Base-by-base conservation (phyloP, 2,113 vertebrate genomes). In the Trichomycterus rosablanca region DNA sequence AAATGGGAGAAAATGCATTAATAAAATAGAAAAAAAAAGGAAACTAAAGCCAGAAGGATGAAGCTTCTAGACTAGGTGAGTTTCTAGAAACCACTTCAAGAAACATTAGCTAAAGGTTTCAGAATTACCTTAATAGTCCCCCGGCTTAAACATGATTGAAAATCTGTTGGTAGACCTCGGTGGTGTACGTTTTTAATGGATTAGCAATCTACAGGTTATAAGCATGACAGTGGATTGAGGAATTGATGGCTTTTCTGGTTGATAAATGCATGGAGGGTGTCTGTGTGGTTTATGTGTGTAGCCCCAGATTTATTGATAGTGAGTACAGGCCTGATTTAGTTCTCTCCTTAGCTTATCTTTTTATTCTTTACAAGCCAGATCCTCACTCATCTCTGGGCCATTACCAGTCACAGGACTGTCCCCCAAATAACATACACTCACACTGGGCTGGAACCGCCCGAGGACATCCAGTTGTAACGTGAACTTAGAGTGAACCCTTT, bases 401-500 rank as follows among this genome's bases (percentile, higher is more conserved):
- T 78, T 74, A 62, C 69, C 64, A 56, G 72, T 76, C 68, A 73
- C 44, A 58, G 59, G 72, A 81, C 63, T 5, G 12, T n/a, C 52
- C 69, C 63, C 73, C 20, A 43, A 57, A 61, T 52, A 44, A 57
- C 58, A 53, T 62, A 34, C 44, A 58, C 70, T 66, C 66, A 63
- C 60, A 76, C 59, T 59, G 66, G 53, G 56, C 76, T 73, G 78
- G 81, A 80, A 78, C 77, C 22, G 76, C 82, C 79, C 67, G 77
- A 79, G 85, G 84, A 84, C 76, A 80, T 84, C 83, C 89, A 76
- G 77, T 77, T 77, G 79, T 83, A 86, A 86, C 76, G 79, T 87
- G 85, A 90, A 92, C 81, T 92, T 73, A 43, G 70, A 76, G 68
- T 89, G 89, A 93, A 90, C 84, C 81, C 82, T 64, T 72, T 75